Evolutionary conservation across 64 coral and sea anemone genomes (phyloP).

Genomic region (Acropora tenuis): DNA sequence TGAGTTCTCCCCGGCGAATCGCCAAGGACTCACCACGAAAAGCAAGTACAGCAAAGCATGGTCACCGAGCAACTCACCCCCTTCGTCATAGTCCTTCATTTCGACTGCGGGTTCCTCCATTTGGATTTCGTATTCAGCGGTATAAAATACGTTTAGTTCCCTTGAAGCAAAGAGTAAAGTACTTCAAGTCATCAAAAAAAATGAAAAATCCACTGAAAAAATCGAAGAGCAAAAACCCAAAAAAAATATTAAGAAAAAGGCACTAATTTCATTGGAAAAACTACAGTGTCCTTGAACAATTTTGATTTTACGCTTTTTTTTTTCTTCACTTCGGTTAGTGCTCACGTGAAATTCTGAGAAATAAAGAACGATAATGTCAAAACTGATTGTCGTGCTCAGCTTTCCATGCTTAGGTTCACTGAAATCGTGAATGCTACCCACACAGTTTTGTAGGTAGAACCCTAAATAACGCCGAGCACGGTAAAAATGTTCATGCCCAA

Average conservation of each 20-base stretch:
- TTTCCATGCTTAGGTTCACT: too few species aligned
- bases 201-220: background rate
- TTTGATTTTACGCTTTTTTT: background rate
- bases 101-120: background rate
- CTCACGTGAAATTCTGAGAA: too few species aligned
- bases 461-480: too few species aligned
- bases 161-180: background rate
- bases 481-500: too few species aligned
- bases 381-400: too few species aligned
- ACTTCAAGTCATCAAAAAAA: background rate
- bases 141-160: conserved; percentile 15
- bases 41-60: background rate
- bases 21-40: background rate
- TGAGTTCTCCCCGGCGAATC: background rate
- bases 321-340: too few species aligned
- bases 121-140: conserved; percentile 24
- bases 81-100: background rate
- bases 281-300: too few species aligned
- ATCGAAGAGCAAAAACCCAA: background rate
- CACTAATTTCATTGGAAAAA: background rate
- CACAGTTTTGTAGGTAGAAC: too few species aligned
- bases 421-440: too few species aligned
- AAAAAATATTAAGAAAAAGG: background rate
- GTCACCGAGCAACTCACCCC: background rate
- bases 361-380: too few species aligned